Evolutionary conservation across 2,113 vertebrate genomes (phyloP).

Genomic region (Australoheros scitulus): DNA sequence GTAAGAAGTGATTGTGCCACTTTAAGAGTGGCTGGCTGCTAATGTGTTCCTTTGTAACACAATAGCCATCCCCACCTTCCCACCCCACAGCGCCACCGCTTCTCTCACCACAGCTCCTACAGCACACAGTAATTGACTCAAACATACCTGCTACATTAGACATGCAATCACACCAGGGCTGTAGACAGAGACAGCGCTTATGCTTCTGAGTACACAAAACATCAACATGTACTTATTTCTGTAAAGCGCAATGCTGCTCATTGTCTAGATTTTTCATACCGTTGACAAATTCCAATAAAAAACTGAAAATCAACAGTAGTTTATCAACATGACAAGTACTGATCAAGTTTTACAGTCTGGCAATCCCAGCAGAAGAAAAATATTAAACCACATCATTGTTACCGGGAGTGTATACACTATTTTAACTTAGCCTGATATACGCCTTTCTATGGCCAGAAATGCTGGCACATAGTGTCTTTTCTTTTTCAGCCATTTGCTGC

Average conservation of each 20-base stretch:
- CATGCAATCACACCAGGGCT: background rate
- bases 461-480: too few species aligned
- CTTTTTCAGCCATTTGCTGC: too few species aligned
- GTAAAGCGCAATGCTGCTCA: background rate
- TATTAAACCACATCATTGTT: background rate
- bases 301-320: background rate
- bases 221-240: background rate
- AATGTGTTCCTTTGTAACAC: conserved; percentile 69
- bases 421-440: background rate
- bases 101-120: background rate
- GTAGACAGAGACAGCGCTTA: background rate
- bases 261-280: background rate
- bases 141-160: background rate
- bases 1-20: conserved; percentile 39
- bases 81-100: background rate
- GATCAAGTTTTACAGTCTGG: fast-evolving
- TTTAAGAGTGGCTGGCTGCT: conserved; percentile 58
- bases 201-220: background rate
- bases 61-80: conserved; percentile 21
- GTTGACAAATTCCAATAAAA: background rate
- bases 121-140: background rate
- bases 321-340: background rate
- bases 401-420: background rate
- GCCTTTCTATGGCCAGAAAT: background rate
- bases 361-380: too few species aligned